Conservation (phyloP, 2,113 vertebrate species). For the Charina bottae region DNA sequence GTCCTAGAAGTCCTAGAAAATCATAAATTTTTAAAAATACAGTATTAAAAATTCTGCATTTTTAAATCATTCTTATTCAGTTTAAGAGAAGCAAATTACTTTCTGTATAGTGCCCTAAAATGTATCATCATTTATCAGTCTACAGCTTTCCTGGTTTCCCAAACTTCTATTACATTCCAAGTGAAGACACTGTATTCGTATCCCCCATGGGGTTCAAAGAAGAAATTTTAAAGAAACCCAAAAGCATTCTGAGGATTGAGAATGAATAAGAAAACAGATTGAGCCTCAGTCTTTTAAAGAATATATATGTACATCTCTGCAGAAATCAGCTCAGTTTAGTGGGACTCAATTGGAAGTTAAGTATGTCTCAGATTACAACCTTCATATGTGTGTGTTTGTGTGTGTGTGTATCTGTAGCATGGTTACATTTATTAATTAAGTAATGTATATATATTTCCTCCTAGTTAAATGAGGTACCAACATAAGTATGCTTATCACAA, state of each 20-base stretch:
- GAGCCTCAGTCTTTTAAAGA: neutral
- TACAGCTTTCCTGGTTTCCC: no score
- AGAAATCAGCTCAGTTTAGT: neutral
- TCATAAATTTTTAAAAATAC: neutral
- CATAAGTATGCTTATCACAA: neutral
- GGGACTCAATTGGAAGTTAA: neutral
- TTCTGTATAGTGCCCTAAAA: neutral
- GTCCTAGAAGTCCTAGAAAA: neutral
- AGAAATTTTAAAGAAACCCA: neutral
- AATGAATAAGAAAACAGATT: neutral
- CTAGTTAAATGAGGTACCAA: neutral
- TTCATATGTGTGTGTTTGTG: neutral
- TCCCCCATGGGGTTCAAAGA: no score
- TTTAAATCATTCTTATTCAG: neutral
- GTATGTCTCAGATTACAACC: neutral
- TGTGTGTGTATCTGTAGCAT: neutral
- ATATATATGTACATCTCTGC: neutral
- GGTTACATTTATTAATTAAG: neutral
- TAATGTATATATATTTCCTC: neutral
- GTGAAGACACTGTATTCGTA: no score
- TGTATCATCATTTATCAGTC: no score
- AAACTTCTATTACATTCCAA: no score
- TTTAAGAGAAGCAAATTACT: neutral
- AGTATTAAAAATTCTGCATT: neutral
- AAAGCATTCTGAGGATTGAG: neutral